A percentile compares a stretch with the other conserved stretches of the same genome.
Evolutionary conservation across 2,113 vertebrate genomes (phyloP).

Genomic region (Callionymus lyra): DNA sequence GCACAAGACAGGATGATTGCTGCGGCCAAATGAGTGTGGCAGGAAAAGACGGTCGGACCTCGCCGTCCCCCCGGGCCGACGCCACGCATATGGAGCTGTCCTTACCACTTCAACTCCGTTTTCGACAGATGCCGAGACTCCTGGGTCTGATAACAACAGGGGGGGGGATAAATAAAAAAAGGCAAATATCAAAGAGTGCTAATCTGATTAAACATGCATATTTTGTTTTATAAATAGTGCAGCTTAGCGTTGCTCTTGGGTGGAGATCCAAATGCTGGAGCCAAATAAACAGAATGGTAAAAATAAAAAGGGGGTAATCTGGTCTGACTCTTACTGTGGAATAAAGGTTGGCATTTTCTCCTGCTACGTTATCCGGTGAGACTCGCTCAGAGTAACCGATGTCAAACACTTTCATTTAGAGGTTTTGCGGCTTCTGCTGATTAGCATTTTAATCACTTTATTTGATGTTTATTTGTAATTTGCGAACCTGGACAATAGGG

Average conservation of each 20-base stretch:
- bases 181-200: slow-evolving; percentile 24
- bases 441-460: too few species aligned
- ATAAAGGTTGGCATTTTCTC: too few species aligned
- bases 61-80: slow-evolving; percentile 48
- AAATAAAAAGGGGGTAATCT: background rate
- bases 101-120: slow-evolving; percentile 51
- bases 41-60: slow-evolving; percentile 56
- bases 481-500: too few species aligned
- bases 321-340: too few species aligned
- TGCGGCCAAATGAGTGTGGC: slow-evolving; percentile 63
- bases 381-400: too few species aligned
- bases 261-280: background rate
- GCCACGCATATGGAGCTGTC: slow-evolving; percentile 61
- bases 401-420: too few species aligned
- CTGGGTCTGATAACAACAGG: slow-evolving; percentile 11
- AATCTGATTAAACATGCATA: slow-evolving; percentile 42
- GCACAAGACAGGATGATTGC: slow-evolving; percentile 59
- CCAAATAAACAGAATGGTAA: background rate
- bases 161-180: too few species aligned
- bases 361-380: too few species aligned
- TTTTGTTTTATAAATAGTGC: slow-evolving; percentile 28
- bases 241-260: too few species aligned
- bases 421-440: too few species aligned
- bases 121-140: slow-evolving; percentile 42
- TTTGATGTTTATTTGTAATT: too few species aligned